phyloP scores from a whole-genome alignment of 2,797 vertebrate genomes.

The Mycteria americana region DNA sequence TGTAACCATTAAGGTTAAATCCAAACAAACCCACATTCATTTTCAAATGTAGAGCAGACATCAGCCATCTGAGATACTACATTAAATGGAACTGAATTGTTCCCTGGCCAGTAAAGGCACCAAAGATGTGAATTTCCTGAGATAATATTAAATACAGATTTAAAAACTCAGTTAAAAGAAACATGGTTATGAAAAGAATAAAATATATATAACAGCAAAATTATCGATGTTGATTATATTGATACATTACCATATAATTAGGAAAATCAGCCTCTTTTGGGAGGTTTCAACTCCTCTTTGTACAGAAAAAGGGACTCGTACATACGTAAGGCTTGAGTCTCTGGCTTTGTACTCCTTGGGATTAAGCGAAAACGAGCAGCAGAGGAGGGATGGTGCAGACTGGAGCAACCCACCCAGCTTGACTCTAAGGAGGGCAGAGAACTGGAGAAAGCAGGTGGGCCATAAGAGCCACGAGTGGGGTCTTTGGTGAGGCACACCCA shows the following conservation, averaged over 20 bases:
- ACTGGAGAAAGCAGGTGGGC: not conserved
- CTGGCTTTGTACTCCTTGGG: not conserved
- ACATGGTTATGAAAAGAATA: not conserved
- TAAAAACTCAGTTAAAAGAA: not conserved
- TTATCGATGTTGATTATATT: not conserved
- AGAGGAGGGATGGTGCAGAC: not conserved
- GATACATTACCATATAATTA: not conserved
- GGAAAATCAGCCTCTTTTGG: not conserved
- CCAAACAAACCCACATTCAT: not conserved
- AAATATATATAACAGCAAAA: not conserved
- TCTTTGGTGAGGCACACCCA: not conserved
- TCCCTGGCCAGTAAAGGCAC: not conserved
- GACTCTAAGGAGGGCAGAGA: not conserved
- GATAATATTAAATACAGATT: not conserved
- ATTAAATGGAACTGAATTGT: not conserved
- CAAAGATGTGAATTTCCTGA: not conserved
- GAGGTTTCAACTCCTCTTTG: not conserved
- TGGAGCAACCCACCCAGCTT: not conserved
- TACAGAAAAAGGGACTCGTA: not conserved
- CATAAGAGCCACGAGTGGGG: not conserved
- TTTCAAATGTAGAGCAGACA: not conserved
- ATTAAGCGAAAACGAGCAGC: not conserved
- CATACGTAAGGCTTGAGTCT: not conserved
- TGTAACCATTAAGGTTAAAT: not conserved
- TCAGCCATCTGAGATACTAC: not conserved